phyloP scores from a whole-genome alignment of 2,888 invertebrate species.

The Copidosoma aretas region DNA sequence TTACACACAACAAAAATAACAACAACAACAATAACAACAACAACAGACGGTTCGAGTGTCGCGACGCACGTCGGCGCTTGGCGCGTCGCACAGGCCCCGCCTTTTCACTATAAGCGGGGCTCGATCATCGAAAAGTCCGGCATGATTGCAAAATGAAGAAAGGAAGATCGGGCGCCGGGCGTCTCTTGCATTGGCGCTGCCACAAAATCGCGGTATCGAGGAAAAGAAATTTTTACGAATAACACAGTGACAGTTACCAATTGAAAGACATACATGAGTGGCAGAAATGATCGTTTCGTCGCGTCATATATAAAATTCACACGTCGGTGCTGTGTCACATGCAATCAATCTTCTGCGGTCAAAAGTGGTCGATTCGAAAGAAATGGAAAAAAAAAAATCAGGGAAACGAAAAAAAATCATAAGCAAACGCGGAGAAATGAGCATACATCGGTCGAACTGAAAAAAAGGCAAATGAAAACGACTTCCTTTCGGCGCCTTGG shows the following conservation, averaged over 20 bases:
- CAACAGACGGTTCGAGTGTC: neutral
- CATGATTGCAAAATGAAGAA: conserved; percentile 40
- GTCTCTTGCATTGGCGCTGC: conserved; percentile 28
- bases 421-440: neutral
- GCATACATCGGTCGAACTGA: neutral
- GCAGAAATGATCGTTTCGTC: too few relatives aligned
- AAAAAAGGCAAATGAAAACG: conserved; percentile 25
- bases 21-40: too few relatives aligned
- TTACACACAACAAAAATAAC: too few relatives aligned
- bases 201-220: neutral
- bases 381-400: neutral
- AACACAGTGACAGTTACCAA: neutral
- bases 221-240: neutral
- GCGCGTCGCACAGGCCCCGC: conserved; percentile 19
- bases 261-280: too few relatives aligned
- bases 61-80: conserved; percentile 30
- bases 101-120: neutral
- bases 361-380: too few relatives aligned
- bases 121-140: conserved; percentile 32
- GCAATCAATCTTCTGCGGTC: too few relatives aligned
- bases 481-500: conserved; percentile 41
- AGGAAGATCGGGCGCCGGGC: conserved; percentile 35
- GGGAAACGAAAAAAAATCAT: neutral
- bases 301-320: too few relatives aligned
- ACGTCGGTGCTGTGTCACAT: too few relatives aligned